Conservation (phyloP, 2,113 vertebrate genomes). For the Nycticryphes semicollaris region DNA sequence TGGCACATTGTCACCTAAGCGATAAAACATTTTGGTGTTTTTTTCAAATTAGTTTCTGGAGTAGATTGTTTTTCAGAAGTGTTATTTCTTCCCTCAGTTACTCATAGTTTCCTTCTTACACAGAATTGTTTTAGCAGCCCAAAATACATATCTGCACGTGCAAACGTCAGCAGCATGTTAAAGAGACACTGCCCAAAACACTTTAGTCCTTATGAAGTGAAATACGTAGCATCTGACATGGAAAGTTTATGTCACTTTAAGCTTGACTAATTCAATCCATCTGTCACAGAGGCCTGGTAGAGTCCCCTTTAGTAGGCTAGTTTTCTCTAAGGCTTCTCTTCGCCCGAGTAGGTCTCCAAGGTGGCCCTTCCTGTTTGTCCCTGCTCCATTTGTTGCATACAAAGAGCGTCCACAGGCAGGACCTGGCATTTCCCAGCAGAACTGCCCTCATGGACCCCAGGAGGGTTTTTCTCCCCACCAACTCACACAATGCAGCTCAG, state of each 20-base stretch:
- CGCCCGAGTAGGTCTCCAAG: not conserved
- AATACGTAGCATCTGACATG: not conserved
- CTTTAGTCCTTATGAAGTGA: not conserved
- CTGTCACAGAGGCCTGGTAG: not conserved
- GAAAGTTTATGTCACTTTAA: constrained; percentile 21
- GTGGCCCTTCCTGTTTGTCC: not conserved
- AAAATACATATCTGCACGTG: not conserved
- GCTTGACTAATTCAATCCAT: constrained; percentile 31
- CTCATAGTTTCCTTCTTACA: constrained; percentile 46
- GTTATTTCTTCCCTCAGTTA: not conserved
- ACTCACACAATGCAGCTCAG: fast-evolving
- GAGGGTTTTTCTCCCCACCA: not conserved
- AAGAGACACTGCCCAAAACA: not conserved
- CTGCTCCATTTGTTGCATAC: not conserved
- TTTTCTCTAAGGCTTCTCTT: not conserved
- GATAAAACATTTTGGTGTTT: not conserved
- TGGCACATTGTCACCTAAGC: not conserved
- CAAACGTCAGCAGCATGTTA: not conserved
- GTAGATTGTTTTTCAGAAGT: constrained; percentile 7
- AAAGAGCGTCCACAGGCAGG: not conserved
- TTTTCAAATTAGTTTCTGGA: constrained; percentile 6
- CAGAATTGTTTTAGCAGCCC: constrained; percentile 41
- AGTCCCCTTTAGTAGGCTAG: not conserved
- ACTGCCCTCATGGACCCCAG: not conserved
- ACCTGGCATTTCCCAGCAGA: not conserved